phyloP scores from a whole-genome alignment of 2,888 invertebrate species.

The Lomographa bimaculata region DNA sequence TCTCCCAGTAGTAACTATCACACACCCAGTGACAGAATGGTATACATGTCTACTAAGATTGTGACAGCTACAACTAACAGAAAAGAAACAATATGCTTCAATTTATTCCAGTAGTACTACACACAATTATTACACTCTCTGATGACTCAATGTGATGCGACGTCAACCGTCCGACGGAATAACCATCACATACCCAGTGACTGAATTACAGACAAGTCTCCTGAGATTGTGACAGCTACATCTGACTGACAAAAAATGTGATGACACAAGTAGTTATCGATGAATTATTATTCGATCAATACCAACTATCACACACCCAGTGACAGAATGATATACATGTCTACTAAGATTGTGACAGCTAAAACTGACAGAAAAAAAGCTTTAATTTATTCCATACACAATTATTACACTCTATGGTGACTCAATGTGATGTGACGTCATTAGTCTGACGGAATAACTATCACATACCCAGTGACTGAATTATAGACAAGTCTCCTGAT shows the following conservation, averaged over 20 bases:
- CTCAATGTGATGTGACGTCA: too few relatives aligned
- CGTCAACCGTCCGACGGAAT: too few relatives aligned
- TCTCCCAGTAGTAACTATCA: conserved; percentile 21
- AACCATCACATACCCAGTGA: conserved; percentile 29
- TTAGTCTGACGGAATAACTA: too few relatives aligned
- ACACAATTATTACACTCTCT: too few relatives aligned
- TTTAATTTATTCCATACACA: background rate
- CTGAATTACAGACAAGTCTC: conserved; percentile 26
- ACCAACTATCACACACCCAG: conserved; percentile 23
- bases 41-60: conserved; percentile 14
- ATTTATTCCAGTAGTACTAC: background rate
- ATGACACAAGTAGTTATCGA: too few relatives aligned
- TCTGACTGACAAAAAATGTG: too few relatives aligned
- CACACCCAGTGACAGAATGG: conserved; percentile 30
- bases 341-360: conserved; percentile 17
- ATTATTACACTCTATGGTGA: too few relatives aligned
- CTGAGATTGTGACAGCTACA: conserved; percentile 24
- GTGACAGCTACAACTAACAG: conserved; percentile 15
- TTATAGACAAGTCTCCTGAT: conserved; percentile 12
- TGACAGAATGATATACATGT: conserved; percentile 17
- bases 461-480: conserved; percentile 22
- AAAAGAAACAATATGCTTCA: too few relatives aligned
- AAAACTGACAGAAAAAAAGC: too few relatives aligned
- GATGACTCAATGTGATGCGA: too few relatives aligned
- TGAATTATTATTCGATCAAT: conserved; percentile 2